phyloP scores from a whole-genome alignment of 2,113 vertebrate genomes.

The Gadus macrocephalus region DNA sequence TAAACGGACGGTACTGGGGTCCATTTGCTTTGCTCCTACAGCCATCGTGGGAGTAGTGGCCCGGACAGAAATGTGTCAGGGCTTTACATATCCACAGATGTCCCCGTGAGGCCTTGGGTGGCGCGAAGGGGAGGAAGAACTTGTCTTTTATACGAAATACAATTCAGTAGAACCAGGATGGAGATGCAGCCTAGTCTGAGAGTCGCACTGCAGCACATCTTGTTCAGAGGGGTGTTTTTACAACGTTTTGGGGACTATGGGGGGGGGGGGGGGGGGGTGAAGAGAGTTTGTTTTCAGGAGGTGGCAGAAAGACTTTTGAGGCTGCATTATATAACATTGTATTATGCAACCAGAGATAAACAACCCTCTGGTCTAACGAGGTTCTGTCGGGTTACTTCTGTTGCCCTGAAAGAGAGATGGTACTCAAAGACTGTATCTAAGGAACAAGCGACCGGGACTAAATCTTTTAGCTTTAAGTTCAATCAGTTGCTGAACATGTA shows the following conservation, averaged over 20 bases:
- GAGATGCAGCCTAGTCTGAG: too few species aligned
- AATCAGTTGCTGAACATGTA: too few species aligned
- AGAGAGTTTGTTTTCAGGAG: not conserved
- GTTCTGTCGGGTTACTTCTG: too few species aligned
- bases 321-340: not conserved
- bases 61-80: not conserved
- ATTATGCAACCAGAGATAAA: too few species aligned
- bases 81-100: constrained; percentile 5
- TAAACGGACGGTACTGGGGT: constrained; percentile 11
- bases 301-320: not conserved
- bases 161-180: not conserved
- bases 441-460: too few species aligned
- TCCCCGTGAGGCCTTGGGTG: not conserved
- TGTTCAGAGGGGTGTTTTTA: too few species aligned
- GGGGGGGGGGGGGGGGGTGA: not conserved
- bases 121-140: not conserved
- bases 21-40: constrained; percentile 19
- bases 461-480: too few species aligned
- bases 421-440: too few species aligned
- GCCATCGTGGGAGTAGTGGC: constrained; percentile 4
- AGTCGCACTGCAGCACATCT: too few species aligned
- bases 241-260: not conserved
- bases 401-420: too few species aligned
- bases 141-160: not conserved
- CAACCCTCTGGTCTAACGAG: too few species aligned